These are phyloP conservation scores for Pygmarrhopalites habei DNA, from an alignment of 1,140 invertebrate species.

Conservation along the genomic window DNA sequence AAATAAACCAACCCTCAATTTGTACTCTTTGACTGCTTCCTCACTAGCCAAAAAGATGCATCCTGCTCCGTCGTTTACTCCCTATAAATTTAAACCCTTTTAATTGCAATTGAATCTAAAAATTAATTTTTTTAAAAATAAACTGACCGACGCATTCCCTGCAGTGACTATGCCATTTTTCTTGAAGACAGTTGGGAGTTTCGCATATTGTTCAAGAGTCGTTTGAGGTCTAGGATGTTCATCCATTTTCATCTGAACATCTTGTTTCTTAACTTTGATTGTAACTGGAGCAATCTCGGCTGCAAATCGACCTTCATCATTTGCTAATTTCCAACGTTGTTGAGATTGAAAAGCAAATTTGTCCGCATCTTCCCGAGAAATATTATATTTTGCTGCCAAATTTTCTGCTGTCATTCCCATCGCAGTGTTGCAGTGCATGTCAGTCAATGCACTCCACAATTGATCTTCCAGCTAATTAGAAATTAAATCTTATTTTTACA, in stretches of 20 bases:
- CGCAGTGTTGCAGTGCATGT: conserved; percentile 80
- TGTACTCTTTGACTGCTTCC: conserved; percentile 71
- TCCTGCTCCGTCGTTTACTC: conserved; percentile 91
- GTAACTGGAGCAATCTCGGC: conserved; percentile 82
- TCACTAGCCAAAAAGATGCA: conserved; percentile 85
- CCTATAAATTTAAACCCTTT: no score
- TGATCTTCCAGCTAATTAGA: conserved; percentile 66
- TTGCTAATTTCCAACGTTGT: conserved; percentile 73
- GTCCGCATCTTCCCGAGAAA: conserved; percentile 81
- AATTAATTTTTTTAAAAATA: no score
- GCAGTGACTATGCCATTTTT: conserved; percentile 94
- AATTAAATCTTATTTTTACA: background rate
- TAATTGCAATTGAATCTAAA: no score
- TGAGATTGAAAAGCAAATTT: conserved; percentile 80
- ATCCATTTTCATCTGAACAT: conserved; percentile 71
- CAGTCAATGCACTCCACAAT: conserved; percentile 70
- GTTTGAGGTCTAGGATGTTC: conserved; percentile 90
- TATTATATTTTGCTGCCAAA: conserved; percentile 79
- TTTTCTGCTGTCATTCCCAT: conserved; percentile 99
- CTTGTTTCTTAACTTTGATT: conserved; percentile 73
- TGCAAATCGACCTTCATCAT: conserved; percentile 80
- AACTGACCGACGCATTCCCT: conserved; percentile 64
- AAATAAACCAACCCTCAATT: no score
- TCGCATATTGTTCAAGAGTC: conserved; percentile 71
- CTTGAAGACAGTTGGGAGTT: conserved; percentile 86